Percentiles rank a stretch among this genome's conserved stretches.
These are phyloP conservation scores for Ptychobarbus kaznakovi DNA, from an alignment of 2,797 vertebrate species.

Conservation along the genomic window DNA sequence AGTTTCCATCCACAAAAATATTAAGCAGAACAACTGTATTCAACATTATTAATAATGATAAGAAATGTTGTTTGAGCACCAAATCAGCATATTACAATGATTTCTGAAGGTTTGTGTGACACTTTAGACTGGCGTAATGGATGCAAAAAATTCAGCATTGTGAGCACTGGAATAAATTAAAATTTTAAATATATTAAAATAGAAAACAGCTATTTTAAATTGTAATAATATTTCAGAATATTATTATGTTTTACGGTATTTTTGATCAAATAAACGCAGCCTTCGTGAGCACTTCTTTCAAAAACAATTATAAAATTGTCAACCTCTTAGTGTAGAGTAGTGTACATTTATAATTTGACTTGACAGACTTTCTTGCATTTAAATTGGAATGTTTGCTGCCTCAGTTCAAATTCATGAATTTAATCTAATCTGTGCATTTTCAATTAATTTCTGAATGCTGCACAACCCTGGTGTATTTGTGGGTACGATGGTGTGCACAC, in stretches of 20 bases:
- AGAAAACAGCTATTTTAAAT: not conserved
- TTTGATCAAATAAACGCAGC: not conserved
- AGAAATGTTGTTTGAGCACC: not conserved
- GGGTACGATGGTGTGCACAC: constrained; percentile 39
- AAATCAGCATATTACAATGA: constrained; percentile 1
- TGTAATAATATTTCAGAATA: not conserved
- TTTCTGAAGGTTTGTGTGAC: not conserved
- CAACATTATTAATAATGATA: not conserved
- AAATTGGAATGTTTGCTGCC: not conserved
- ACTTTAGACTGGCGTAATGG: not conserved
- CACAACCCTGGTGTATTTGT: constrained; percentile 45
- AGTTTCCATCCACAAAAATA: not conserved
- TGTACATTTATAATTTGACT: not conserved
- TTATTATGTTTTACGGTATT: not conserved
- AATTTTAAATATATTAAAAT: not conserved
- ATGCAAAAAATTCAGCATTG: not conserved
- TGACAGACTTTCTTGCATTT: not conserved
- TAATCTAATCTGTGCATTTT: not conserved
- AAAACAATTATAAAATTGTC: not conserved
- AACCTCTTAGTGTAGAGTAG: not conserved
- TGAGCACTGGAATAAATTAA: not conserved
- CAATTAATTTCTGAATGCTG: not conserved
- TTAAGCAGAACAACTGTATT: not conserved
- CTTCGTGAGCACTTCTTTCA: not conserved
- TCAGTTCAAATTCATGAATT: not conserved